Percentiles rank a stretch among this genome's conserved stretches.
phyloP scores from a whole-genome alignment of 2,888 invertebrate genomes.

The Leptopilina drosophilae region DNA sequence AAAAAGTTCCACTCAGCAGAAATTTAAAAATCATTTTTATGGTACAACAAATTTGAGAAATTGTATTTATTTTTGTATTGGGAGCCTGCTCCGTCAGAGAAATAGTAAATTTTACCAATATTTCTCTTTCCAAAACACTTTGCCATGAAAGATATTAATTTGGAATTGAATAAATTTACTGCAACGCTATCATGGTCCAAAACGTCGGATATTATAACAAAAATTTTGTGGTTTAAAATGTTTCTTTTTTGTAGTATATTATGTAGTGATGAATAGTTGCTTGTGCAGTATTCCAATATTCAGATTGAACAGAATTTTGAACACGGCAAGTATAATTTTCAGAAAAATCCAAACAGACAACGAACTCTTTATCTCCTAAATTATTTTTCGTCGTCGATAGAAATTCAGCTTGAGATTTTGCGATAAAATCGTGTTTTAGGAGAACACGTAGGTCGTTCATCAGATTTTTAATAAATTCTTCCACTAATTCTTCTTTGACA shows the following conservation, averaged over 20 bases:
- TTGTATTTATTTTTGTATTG: constrained; percentile 14
- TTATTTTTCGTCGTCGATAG: too few species aligned
- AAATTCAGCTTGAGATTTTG: too few species aligned
- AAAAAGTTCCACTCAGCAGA: constrained; percentile 4
- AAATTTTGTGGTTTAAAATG: neutral
- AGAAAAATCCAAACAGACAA: too few species aligned
- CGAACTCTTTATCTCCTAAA: too few species aligned
- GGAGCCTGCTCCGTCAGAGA: neutral
- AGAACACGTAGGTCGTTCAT: too few species aligned
- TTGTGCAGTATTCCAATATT: too few species aligned
- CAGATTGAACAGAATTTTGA: too few species aligned
- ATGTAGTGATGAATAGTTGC: neutral
- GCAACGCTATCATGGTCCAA: neutral
- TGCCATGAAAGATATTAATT: neutral
- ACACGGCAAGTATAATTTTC: too few species aligned
- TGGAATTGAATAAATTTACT: constrained; percentile 3
- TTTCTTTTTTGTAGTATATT: neutral
- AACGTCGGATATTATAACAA: neutral
- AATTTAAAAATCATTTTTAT: constrained; percentile 9
- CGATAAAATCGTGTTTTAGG: too few species aligned
- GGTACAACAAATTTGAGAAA: neutral
- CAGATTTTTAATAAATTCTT: too few species aligned
- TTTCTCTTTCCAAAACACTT: neutral
- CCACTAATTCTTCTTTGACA: too few species aligned
- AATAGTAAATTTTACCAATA: neutral